Evolutionary conservation across 2,113 vertebrate species (phyloP).

Genomic region (Corythoichthys haematopterus): DNA sequence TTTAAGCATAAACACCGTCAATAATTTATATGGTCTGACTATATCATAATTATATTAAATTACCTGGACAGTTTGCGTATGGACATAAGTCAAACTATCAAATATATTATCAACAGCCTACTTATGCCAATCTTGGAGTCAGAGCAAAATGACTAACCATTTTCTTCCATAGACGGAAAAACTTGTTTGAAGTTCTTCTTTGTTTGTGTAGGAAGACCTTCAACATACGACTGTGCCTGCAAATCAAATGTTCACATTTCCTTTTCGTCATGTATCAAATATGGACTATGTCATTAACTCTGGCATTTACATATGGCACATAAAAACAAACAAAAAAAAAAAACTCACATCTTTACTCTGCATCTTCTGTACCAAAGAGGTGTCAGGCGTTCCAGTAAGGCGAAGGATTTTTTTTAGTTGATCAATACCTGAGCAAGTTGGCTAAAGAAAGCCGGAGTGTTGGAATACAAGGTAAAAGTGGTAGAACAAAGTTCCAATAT

Average conservation of each 20-base stretch:
- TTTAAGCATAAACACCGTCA: too few relatives aligned
- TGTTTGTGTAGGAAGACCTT: conserved; percentile 67
- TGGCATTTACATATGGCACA: background rate
- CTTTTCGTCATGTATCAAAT: background rate
- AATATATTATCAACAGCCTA: background rate
- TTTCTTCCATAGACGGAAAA: conserved; percentile 64
- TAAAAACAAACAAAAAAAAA: background rate
- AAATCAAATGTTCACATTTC: background rate
- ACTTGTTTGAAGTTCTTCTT: conserved; percentile 74
- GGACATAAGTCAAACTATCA: background rate
- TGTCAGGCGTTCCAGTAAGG: conserved; percentile 71
- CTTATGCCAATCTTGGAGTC: background rate
- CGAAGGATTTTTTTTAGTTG: conserved; percentile 75
- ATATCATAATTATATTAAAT: too few relatives aligned
- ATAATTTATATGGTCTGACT: too few relatives aligned
- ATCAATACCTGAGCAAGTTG: conserved; percentile 67
- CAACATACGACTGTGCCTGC: conserved; percentile 73
- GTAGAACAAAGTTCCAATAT: background rate
- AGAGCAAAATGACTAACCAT: conserved; percentile 21
- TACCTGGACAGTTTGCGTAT: background rate
- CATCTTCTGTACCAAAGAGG: conserved; percentile 73
- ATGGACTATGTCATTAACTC: background rate
- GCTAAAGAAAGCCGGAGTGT: conserved; percentile 38
- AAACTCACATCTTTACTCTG: conserved; percentile 75
- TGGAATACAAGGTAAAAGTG: background rate